These are phyloP conservation scores for Choloepus didactylus DNA, from an alignment of 2,797 vertebrate genomes.

Conservation along the genomic window DNA sequence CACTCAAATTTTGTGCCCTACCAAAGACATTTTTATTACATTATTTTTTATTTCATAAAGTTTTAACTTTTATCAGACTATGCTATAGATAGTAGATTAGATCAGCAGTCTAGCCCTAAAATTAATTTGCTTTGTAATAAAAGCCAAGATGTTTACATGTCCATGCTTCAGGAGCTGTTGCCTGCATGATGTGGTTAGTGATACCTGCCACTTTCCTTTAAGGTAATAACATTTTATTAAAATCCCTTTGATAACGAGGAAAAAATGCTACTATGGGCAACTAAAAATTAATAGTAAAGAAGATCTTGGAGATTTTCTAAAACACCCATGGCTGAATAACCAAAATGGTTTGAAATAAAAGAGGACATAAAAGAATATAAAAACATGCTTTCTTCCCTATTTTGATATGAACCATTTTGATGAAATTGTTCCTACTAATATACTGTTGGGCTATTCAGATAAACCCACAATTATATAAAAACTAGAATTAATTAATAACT, in stretches of 20 bases:
- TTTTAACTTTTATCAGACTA: background rate
- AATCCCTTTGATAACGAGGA: constrained; percentile 25
- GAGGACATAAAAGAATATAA: background rate
- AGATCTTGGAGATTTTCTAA: constrained; percentile 1
- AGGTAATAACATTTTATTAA: constrained; percentile 39
- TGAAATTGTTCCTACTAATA: constrained; percentile 16
- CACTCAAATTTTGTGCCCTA: background rate
- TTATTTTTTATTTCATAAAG: constrained; percentile 16
- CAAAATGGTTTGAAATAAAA: constrained; percentile 48
- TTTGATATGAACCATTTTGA: constrained; percentile 31
- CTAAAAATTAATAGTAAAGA: constrained; percentile 54
- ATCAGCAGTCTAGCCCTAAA: background rate
- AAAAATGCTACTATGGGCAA: background rate
- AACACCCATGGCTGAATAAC: constrained; percentile 23
- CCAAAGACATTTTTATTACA: background rate
- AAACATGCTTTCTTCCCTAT: constrained; percentile 9
- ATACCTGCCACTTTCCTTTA: constrained; percentile 12
- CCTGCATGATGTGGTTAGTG: background rate
- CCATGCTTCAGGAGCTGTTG: background rate
- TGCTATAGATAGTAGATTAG: background rate
- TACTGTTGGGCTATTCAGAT: background rate
- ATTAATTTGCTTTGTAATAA: constrained; percentile 20
- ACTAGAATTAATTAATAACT: background rate
- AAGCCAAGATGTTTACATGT: background rate
- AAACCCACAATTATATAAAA: constrained; percentile 43